These are phyloP conservation scores for Halcyon senegalensis DNA, from an alignment of 2,113 vertebrate species.

Conservation along the genomic window DNA sequence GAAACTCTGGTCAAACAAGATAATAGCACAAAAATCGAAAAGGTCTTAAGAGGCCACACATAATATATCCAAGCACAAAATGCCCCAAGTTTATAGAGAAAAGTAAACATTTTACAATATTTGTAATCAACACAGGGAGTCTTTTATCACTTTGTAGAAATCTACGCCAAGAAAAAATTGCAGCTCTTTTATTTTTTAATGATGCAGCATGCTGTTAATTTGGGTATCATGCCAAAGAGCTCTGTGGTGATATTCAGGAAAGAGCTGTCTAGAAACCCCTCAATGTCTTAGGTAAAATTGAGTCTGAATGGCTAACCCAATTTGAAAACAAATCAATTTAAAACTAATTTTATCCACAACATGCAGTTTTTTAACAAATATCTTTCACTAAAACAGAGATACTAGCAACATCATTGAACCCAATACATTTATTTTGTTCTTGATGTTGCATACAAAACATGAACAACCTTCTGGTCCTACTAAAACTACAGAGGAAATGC, in stretches of 20 bases:
- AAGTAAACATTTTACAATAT: slow-evolving; percentile 34
- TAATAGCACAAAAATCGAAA: background rate
- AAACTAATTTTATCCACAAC: slow-evolving; percentile 28
- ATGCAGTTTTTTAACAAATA: background rate
- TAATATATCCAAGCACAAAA: background rate
- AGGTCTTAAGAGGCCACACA: background rate
- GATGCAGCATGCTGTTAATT: slow-evolving; percentile 25
- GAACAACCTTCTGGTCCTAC: background rate
- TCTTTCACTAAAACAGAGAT: background rate
- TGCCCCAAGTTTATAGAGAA: background rate
- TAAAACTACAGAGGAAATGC: background rate
- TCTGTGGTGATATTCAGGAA: background rate
- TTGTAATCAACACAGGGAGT: slow-evolving; percentile 31
- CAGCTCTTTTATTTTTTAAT: slow-evolving; percentile 44
- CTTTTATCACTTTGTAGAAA: slow-evolving; percentile 32
- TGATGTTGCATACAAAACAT: background rate
- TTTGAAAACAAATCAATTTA: slow-evolving; percentile 37
- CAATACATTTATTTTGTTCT: background rate
- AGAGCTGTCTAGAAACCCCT: slow-evolving; percentile 8
- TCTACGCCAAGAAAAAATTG: slow-evolving; percentile 20
- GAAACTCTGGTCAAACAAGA: background rate
- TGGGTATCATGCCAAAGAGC: background rate
- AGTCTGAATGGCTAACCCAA: slow-evolving; percentile 26
- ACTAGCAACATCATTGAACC: background rate
- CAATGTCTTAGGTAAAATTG: slow-evolving; percentile 21